A percentile compares a stretch with the other conserved stretches of the same genome.
phyloP scores from a whole-genome alignment of 2,797 vertebrate genomes.

The Tarsius wallacei region DNA sequence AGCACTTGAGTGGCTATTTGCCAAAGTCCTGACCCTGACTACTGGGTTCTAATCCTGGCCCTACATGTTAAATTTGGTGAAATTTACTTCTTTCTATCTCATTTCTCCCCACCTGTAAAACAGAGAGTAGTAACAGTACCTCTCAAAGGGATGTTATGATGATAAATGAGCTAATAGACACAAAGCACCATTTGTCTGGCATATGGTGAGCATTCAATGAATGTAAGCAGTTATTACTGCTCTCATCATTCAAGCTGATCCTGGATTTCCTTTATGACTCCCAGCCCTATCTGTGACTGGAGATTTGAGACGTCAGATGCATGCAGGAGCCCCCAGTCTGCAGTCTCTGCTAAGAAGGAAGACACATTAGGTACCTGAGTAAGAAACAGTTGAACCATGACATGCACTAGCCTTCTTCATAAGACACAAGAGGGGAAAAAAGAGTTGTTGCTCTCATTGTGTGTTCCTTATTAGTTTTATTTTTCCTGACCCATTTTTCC shows the following conservation, averaged over 20 bases:
- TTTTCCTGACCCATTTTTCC: slow-evolving; percentile 45
- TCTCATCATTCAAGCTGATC: slow-evolving; percentile 56
- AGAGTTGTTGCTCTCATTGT: background rate
- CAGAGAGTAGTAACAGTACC: background rate
- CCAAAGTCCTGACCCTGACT: background rate
- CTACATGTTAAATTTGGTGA: background rate
- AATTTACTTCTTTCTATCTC: slow-evolving; percentile 42
- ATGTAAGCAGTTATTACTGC: slow-evolving; percentile 49
- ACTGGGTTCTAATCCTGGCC: slow-evolving; percentile 9
- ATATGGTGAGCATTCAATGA: slow-evolving; percentile 58
- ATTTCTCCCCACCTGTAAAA: slow-evolving; percentile 28
- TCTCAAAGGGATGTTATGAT: slow-evolving; percentile 55
- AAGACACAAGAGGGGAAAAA: background rate
- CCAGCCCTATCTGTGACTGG: slow-evolving; percentile 31
- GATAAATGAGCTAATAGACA: slow-evolving; percentile 57
- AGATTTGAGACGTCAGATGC: slow-evolving; percentile 37
- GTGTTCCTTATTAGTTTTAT: slow-evolving; percentile 3
- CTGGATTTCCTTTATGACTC: slow-evolving; percentile 54
- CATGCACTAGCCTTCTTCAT: background rate
- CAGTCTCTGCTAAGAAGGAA: slow-evolving; percentile 33
- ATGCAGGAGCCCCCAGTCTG: background rate
- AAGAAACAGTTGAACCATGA: background rate
- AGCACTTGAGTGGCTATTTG: background rate
- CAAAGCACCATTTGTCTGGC: slow-evolving; percentile 50
- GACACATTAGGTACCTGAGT: background rate